Evolutionary conservation across 2,113 vertebrate species (phyloP).

Genomic region (Oriolus oriolus): DNA sequence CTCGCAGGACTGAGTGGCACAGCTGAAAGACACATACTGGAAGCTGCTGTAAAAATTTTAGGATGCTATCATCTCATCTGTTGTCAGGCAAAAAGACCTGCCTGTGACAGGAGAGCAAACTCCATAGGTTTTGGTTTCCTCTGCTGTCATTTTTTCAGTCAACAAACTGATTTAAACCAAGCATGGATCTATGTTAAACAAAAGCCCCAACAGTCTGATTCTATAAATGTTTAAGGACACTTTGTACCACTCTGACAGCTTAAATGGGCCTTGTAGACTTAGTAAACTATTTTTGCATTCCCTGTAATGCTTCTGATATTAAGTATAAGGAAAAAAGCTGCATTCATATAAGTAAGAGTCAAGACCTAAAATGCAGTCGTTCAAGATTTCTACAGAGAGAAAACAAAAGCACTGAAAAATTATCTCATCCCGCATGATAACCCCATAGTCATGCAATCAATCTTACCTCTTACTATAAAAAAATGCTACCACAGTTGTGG

Average conservation of each 20-base stretch:
- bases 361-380: constrained; percentile 23
- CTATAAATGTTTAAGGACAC: constrained; percentile 27
- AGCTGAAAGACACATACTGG: not conserved
- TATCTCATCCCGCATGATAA: not conserved
- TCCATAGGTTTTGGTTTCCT: not conserved
- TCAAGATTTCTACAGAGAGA: not conserved
- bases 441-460: constrained; percentile 14
- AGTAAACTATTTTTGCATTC: not conserved
- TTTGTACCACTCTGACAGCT: not conserved
- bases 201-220: not conserved
- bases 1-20: not conserved
- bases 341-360: constrained; percentile 32
- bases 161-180: constrained; percentile 7
- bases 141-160: not conserved
- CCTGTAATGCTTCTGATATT: not conserved
- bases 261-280: constrained; percentile 23
- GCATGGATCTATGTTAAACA: not conserved
- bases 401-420: not conserved
- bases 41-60: not conserved
- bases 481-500: constrained; percentile 6
- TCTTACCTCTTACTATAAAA: not conserved
- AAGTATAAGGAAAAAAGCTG: not conserved
- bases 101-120: not conserved
- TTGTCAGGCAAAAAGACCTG: not conserved
- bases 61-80: not conserved